These are phyloP conservation scores for Coleophora flavipennella DNA, from an alignment of 2,888 invertebrate genomes.

Conservation along the genomic window DNA sequence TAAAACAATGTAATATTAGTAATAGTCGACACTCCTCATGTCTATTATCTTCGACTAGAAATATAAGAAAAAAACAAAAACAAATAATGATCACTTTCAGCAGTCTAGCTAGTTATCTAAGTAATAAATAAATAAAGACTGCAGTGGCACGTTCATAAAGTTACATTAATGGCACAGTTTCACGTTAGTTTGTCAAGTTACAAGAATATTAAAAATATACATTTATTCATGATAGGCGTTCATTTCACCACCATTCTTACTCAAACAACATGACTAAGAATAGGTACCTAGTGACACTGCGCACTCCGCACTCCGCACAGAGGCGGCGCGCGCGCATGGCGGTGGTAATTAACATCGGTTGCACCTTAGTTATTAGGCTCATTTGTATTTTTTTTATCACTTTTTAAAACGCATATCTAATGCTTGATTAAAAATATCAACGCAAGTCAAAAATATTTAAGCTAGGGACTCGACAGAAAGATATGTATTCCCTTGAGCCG, in stretches of 20 bases:
- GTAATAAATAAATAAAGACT: constrained; percentile 57
- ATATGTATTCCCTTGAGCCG: constrained; percentile 47
- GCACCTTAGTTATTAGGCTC: constrained; percentile 27
- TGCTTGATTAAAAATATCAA: constrained; percentile 23
- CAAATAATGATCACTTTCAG: constrained; percentile 69
- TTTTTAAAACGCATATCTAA: too few relatives aligned
- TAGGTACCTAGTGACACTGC: too few relatives aligned
- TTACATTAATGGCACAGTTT: constrained; percentile 72
- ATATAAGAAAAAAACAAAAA: constrained; percentile 60
- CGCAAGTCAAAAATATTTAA: constrained; percentile 26
- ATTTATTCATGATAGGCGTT: constrained; percentile 36
- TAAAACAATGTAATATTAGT: constrained; percentile 32
- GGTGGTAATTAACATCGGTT: constrained; percentile 22
- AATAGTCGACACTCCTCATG: constrained; percentile 49
- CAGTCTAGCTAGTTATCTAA: constrained; percentile 67
- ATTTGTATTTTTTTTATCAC: constrained; percentile 23
- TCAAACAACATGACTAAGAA: neutral
- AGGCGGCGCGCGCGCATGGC: constrained; percentile 2
- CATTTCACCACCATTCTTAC: too few relatives aligned
- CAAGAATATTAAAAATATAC: constrained; percentile 52
- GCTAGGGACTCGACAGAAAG: constrained; percentile 36
- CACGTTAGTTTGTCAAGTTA: constrained; percentile 68
- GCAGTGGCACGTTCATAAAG: constrained; percentile 68
- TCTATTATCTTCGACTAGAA: constrained; percentile 64
- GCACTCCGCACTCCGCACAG: too few relatives aligned